A percentile compares a stretch with the other conserved stretches of the same genome.
Evolutionary conservation across 2,797 vertebrate genomes (phyloP).

Genomic region (Chelmon rostratus): DNA sequence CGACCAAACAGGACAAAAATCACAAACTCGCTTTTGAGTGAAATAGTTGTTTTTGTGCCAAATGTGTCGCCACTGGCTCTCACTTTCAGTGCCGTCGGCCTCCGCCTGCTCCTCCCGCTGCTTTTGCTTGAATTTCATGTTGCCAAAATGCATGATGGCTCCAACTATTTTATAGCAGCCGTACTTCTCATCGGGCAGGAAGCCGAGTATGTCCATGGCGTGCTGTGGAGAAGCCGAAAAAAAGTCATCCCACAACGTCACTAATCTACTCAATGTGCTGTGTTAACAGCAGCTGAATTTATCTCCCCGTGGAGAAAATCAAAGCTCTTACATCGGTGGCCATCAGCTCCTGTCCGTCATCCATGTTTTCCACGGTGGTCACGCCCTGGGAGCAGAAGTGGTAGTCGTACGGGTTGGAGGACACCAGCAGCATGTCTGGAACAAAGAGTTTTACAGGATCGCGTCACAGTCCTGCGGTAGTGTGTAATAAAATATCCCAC

Average conservation of each 20-base stretch:
- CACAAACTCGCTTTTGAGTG: not conserved
- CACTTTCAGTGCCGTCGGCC: conserved; percentile 94
- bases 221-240: conserved; percentile 76
- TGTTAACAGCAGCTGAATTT: not conserved
- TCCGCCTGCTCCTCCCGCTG: conserved; percentile 95
- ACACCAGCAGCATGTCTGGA: conserved; percentile 94
- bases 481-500: not conserved
- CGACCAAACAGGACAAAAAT: conserved; percentile 6
- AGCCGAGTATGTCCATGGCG: conserved; percentile 95
- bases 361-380: conserved; percentile 92
- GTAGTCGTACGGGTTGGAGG: conserved; percentile 95
- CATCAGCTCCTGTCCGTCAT: conserved; percentile 92
- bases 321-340: conserved; percentile 90
- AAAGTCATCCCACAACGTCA: not conserved
- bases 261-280: not conserved
- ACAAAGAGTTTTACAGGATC: conserved; percentile 18
- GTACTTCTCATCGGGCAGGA: conserved; percentile 90
- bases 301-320: not conserved
- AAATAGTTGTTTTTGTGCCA: not conserved
- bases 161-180: conserved; percentile 96
- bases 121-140: conserved; percentile 98
- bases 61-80: conserved; percentile 39
- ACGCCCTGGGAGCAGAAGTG: conserved; percentile 97
- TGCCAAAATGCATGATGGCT: conserved; percentile 95
- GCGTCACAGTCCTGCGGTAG: not conserved